phyloP scores from a whole-genome alignment of 2,113 vertebrate species.

The Scomber japonicus region DNA sequence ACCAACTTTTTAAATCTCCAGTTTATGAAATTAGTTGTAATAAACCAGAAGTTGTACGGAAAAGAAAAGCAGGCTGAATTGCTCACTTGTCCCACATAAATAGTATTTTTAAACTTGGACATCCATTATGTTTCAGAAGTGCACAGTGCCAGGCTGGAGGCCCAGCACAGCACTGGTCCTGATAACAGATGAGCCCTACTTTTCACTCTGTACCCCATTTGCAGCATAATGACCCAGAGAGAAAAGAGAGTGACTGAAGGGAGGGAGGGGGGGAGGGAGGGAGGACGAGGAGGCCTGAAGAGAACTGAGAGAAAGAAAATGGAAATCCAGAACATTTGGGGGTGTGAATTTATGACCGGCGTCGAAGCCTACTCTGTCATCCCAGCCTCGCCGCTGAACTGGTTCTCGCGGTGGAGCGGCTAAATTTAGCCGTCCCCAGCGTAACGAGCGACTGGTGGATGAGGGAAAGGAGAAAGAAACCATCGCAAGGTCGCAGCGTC shows the following conservation, averaged over 20 bases:
- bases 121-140: constrained; percentile 29
- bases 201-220: constrained; percentile 76
- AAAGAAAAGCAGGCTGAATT: neutral
- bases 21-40: no score
- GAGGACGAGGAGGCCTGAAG: neutral
- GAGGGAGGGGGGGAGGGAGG: neutral
- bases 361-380: constrained; percentile 77
- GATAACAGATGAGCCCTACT: constrained; percentile 80
- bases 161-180: constrained; percentile 26
- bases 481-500: constrained; percentile 71
- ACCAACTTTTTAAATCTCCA: no score
- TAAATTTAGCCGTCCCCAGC: constrained; percentile 80
- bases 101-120: neutral
- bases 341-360: constrained; percentile 70
- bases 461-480: constrained; percentile 18
- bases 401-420: constrained; percentile 64
- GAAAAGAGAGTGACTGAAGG: constrained; percentile 32
- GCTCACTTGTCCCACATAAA: constrained; percentile 18
- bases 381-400: constrained; percentile 67
- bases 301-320: constrained; percentile 21
- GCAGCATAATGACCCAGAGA: constrained; percentile 66
- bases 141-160: constrained; percentile 20
- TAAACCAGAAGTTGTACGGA: no score
- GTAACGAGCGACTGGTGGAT: constrained; percentile 47
- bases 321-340: constrained; percentile 64